Evolutionary conservation across 2,888 invertebrate genomes (phyloP).

Genomic region (Aspidapion aeneum): DNA sequence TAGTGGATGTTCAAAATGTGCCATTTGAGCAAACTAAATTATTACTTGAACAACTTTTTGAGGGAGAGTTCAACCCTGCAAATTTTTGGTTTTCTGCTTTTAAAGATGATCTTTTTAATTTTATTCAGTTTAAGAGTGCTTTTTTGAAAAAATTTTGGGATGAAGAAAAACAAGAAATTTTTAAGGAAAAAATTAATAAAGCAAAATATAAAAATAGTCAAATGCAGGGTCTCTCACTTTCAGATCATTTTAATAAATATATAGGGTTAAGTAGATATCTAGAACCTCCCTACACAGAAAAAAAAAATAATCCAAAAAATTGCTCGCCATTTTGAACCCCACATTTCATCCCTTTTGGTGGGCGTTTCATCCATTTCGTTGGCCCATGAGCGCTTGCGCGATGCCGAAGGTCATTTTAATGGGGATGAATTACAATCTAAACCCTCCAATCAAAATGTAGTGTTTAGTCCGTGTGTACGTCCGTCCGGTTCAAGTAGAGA

Average conservation of each 20-base stretch:
- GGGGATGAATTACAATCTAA: neutral
- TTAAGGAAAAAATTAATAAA: neutral
- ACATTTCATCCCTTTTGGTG: neutral
- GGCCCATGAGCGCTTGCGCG: neutral
- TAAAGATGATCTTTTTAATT: neutral
- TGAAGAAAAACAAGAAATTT: neutral
- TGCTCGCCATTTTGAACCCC: constrained; percentile 1
- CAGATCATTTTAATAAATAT: neutral
- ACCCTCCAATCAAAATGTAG: neutral
- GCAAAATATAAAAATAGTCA: neutral
- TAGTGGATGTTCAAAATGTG: neutral
- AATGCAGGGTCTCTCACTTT: neutral
- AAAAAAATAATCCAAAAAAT: neutral
- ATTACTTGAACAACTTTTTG: constrained; percentile 3
- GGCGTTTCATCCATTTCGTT: neutral
- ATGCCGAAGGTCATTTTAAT: neutral
- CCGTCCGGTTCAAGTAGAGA: neutral
- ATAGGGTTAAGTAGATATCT: neutral
- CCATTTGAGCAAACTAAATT: constrained; percentile 8
- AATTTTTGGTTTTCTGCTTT: neutral
- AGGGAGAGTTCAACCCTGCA: constrained; percentile 5
- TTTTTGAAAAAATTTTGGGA: neutral
- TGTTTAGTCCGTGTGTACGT: neutral
- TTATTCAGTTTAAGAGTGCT: neutral
- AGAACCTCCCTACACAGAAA: neutral